phyloP scores from a whole-genome alignment of 2,113 vertebrate genomes.

The Zootoca vivipara region DNA sequence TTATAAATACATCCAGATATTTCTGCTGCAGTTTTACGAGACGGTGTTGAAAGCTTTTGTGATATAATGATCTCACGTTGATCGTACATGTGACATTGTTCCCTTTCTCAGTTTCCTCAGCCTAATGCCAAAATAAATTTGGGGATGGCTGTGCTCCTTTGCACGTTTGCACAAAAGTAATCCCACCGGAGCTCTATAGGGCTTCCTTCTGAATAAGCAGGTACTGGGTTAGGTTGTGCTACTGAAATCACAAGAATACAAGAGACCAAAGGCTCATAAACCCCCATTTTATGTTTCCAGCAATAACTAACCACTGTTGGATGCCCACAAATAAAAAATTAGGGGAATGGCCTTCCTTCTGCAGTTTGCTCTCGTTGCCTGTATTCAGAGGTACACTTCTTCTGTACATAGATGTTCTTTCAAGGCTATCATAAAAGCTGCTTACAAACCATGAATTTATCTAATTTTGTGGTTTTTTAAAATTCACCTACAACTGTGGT shows the following conservation, averaged over 20 bases:
- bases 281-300: neutral
- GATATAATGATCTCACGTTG: conserved; percentile 63
- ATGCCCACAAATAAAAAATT: neutral
- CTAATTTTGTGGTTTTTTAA: neutral
- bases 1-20: conserved; percentile 51
- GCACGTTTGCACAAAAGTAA: neutral
- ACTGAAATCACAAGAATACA: neutral
- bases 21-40: conserved; percentile 55
- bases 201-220: neutral
- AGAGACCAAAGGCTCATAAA: neutral
- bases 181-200: neutral
- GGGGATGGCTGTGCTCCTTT: neutral
- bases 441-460: neutral
- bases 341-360: neutral
- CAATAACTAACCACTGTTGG: neutral
- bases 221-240: neutral
- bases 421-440: neutral
- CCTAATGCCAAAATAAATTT: conserved; percentile 67
- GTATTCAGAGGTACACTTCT: neutral
- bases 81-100: conserved; percentile 22
- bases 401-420: neutral
- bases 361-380: neutral
- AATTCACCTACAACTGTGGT: neutral
- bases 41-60: conserved; percentile 64
- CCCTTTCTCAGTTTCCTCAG: conserved; percentile 58